Evolutionary conservation across 2,888 invertebrate species (phyloP), one percentile per base, ranked within the genome.

Genomic region (Drosophila tanythrix): DNA sequence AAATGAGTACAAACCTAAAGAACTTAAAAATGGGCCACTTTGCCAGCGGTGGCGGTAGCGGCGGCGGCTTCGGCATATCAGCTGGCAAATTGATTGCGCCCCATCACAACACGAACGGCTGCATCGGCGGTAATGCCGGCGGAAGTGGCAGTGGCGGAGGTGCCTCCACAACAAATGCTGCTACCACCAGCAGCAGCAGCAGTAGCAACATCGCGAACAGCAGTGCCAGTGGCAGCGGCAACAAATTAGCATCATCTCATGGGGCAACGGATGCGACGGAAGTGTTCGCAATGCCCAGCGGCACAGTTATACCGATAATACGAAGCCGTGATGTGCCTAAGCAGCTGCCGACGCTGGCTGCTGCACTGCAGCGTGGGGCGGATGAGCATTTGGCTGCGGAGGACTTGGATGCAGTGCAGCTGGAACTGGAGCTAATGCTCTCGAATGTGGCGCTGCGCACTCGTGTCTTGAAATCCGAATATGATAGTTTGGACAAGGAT

Each of bases 321-420:
- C 95, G 95, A 91, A 95, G 95, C 82, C 94, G 95, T 74, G 97
- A 97, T 86, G 96, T 96, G 92, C 93, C 94, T 40, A 94, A 94
- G 58, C 94, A 95, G 71, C 92, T 97, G 72, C 96, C 97, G 11
- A 95, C 96, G 48, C 96, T 96, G 82, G 94, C 94, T 8, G 93
- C 95, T 90, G 95, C 96, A 31, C 93, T 97, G 57, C 94, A 95
- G 15, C 94, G 96, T 64, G 94, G 95, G 38, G 94, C 95, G 3
- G 96, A 96, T 69, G 97, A 97, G 88, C 95, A 95, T 5, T 95
- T 98, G 71, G 96, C 96, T 25, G 96, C 98, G 94, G 98, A 98
- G 85, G 98, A 99, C 91, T 94, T 98, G 56, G 98, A 98, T 92
- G 95, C 95, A 2, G 93, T 99, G 13, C 98, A 99, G 92, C 93